Percentiles rank a stretch among this genome's conserved stretches.
Conservation (phyloP, 2,888 invertebrate genomes). For the Diarsia dahlii region DNA sequence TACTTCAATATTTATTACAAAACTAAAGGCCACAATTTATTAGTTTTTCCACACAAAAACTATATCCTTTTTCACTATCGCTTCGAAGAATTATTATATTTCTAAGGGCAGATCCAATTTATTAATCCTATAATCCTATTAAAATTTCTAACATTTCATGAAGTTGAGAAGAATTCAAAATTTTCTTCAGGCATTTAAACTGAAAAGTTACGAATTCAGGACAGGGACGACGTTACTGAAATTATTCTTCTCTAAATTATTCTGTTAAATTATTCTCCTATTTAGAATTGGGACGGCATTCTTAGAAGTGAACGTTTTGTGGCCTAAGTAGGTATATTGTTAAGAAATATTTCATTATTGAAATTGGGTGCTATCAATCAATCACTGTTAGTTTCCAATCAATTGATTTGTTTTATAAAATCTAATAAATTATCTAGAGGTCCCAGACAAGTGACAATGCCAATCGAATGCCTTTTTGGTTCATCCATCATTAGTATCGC, state of each 20-base stretch:
- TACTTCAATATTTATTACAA: not conserved
- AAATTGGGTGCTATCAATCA: constrained; percentile 11
- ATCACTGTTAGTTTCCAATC: not conserved
- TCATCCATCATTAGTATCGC: not conserved
- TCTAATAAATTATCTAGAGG: not conserved
- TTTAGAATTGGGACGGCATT: constrained; percentile 34
- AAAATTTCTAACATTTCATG: constrained; percentile 27
- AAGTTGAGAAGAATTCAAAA: constrained; percentile 50
- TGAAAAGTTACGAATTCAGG: constrained; percentile 43
- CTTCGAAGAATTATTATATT: constrained; percentile 7
- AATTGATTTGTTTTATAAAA: constrained; percentile 1
- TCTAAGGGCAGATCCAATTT: constrained; percentile 31
- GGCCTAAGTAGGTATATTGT: not conserved
- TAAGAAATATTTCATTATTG: constrained; percentile 37
- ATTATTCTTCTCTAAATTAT: constrained; percentile 46
- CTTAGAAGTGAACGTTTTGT: constrained; percentile 5
- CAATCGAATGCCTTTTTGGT: not conserved
- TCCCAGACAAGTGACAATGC: not conserved
- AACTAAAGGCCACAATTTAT: not conserved
- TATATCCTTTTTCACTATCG: not conserved
- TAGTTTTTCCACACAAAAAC: not conserved
- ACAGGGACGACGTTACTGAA: constrained; percentile 23
- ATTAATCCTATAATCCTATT: constrained; percentile 42
- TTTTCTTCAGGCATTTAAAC: constrained; percentile 29
- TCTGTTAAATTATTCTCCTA: constrained; percentile 31